These are phyloP conservation scores for Lota lota DNA, from an alignment of 2,113 vertebrate species.

Conservation along the genomic window DNA sequence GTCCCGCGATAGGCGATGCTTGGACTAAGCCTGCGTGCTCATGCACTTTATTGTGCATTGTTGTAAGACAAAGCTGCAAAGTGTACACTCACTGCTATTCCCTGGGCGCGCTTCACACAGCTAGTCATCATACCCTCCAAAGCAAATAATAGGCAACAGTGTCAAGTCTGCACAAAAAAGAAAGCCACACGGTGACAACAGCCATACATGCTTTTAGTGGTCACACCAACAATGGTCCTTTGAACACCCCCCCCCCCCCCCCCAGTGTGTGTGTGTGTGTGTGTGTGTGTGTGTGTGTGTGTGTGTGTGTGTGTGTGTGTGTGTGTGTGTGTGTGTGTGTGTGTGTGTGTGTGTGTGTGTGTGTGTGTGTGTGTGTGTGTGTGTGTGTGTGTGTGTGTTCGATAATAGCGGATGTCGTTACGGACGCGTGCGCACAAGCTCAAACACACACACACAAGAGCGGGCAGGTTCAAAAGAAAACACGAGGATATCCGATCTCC, in stretches of 20 bases:
- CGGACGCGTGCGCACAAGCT: background rate
- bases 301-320: no score
- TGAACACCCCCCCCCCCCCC: constrained; percentile 24
- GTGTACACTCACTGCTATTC: constrained; percentile 4
- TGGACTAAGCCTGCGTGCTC: no score
- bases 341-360: no score
- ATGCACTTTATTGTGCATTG: constrained; percentile 6
- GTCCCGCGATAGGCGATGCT: background rate
- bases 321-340: no score
- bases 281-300: no score
- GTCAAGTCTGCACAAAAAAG: constrained; percentile 11
- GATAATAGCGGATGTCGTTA: background rate
- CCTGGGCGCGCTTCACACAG: constrained; percentile 17
- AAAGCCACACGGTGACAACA: constrained; percentile 2
- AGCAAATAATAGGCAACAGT: constrained; percentile 28
- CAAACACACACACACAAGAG: background rate
- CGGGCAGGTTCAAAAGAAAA: background rate
- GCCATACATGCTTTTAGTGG: constrained; percentile 36
- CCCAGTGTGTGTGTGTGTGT: constrained; percentile 28
- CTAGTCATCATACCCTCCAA: constrained; percentile 8
- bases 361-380: no score
- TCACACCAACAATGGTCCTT: constrained; percentile 32
- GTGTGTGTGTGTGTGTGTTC: no score
- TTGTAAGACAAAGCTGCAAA: constrained; percentile 19
- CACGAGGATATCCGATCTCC: constrained; percentile 3